Evolutionary conservation across 2,888 invertebrate genomes (phyloP), one percentile per base, ranked within the genome.

Genomic region (Rutpela maculata): DNA sequence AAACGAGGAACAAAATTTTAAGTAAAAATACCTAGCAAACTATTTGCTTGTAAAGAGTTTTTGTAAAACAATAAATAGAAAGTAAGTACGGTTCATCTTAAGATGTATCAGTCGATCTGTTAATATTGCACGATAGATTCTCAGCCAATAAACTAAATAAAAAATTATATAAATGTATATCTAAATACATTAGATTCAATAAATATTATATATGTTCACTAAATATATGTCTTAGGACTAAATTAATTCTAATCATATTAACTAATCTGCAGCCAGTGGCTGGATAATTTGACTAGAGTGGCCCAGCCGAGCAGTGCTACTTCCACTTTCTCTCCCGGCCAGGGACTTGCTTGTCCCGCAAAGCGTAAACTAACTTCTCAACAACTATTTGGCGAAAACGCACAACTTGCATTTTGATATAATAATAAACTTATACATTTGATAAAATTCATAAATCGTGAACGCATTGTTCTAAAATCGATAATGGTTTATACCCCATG

Each of bases 231-330:
- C 86, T 87, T 87, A 87, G 80, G 77, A 82, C 81, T 81, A 81
- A 88, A 89, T 89, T 89, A 89, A 87, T 85, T 84, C 89, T 89
- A 89, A 88, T 86, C 85, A 85, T 88, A 88, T 89, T 89, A 88
- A 88, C 89, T 89, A 90, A 87, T 85, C 85, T 87, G 86, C 88
- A 88, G 87, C 88, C 87, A 82, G 83, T 81, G 89, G 87, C 88
- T 86, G 87, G 87, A 89, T 90, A 90, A 90, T 90, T 90, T 90
- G 90, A 90, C 90, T 90, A 90, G 89, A 89, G 88, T 89, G 88
- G 89, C 89, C 87, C 87, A 88, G 87, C 86, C 87, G 87, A 87
- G 86, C 78, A 75, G 67, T 79, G 76, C 77, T 79, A 75, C 76
- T 67, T 75, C 76, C 79, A 75, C 80, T 71, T 80, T 80, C 80